Evolutionary conservation across 2,888 invertebrate genomes (phyloP), one percentile per base, ranked within the genome.

Genomic region (Leptopilina syphax): DNA sequence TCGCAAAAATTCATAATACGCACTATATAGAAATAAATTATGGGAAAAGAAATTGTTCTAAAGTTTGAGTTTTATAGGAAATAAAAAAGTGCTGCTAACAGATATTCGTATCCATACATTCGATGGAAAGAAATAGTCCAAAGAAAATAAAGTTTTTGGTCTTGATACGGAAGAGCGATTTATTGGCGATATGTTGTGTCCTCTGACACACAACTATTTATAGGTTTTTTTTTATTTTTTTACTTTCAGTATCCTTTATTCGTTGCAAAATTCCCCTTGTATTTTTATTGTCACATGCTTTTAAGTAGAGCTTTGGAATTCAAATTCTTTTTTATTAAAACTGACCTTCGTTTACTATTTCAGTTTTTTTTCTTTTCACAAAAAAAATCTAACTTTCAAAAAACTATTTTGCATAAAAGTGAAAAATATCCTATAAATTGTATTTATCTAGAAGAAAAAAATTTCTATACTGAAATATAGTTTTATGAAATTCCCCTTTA

Each of bases 151-250:
- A 70, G 68, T 70, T 70, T 70, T 70, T 27, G 24, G 70, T 13
- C 54, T 54, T 70, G 70, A 70, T 70, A 54, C 54, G 50, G 54
- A 6, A 70, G 54, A 57, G 34, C 34, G 73, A 73, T 73, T 73
- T 73, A 57, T 73, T 54, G 73, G 34, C 34, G 34, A 3, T 73
- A 57, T 73, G n/a, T 73, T 73, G 34, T 27, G 27, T 73, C n/a
- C 57, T 34, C 34, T n/a, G 73, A 73, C 13, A 73, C 54, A 34
- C 8, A 63, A 63, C 9, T 34, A 34, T 73, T 57, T 24, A 70
- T 70, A 18, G 60, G 18, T n/a, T 7, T n/a, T 50, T 24, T 24
- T 68, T 9, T 54, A 5, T 50, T 54, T 50, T 13, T 54, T 34
- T 70, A 24, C 12, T 68, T 47, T 7, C n/a, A n/a, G n/a, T 9